phyloP scores from a whole-genome alignment of 2,888 invertebrate species.

The Nephrotoma appendiculata region DNA sequence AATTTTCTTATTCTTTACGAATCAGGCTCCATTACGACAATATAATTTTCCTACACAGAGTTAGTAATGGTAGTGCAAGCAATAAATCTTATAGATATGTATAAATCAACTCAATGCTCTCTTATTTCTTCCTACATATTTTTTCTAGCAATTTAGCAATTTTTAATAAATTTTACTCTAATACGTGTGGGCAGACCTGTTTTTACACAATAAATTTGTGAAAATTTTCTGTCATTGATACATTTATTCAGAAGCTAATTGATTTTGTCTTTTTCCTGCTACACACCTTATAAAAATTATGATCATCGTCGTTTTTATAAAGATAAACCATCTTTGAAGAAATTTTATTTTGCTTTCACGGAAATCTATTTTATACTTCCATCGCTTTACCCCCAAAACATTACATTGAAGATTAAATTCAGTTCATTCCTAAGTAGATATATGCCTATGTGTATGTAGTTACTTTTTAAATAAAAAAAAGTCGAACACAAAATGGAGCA shows the following conservation, averaged over 20 bases:
- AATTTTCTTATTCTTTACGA: too few species aligned
- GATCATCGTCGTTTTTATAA: neutral
- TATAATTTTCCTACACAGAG: too few species aligned
- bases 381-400: neutral
- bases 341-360: neutral
- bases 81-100: too few species aligned
- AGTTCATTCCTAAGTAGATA: neutral
- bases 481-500: neutral
- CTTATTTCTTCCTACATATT: too few species aligned
- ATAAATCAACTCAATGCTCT: too few species aligned
- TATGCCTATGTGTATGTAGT: neutral
- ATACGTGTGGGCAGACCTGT: neutral
- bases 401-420: neutral
- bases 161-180: neutral
- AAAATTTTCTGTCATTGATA: neutral
- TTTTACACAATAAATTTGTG: neutral
- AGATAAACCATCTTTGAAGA: neutral
- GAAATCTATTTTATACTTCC: neutral
- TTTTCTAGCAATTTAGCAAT: neutral
- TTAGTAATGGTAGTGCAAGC: too few species aligned
- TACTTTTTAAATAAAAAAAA: neutral
- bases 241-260: neutral
- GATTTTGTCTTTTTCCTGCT: neutral
- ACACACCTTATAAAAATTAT: neutral
- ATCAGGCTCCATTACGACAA: too few species aligned